phyloP scores from a whole-genome alignment of 2,113 vertebrate species.

The Sander lucioperca region DNA sequence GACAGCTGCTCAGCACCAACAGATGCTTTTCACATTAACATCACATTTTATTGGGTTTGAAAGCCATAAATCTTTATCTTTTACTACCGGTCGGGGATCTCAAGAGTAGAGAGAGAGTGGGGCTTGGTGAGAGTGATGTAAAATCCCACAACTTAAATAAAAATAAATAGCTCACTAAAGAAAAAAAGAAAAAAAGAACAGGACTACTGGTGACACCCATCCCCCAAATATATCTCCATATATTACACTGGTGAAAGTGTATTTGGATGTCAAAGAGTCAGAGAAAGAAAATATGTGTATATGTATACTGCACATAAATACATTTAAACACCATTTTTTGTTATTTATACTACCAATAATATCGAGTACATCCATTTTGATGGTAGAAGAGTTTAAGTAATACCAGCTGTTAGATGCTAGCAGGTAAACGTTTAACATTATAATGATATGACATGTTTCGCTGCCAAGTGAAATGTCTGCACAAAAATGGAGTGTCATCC shows the following conservation, averaged over 20 bases:
- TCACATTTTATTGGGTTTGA: conserved; percentile 53
- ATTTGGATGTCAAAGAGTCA: too few relatives aligned
- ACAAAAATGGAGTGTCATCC: too few relatives aligned
- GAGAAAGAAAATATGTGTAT: too few relatives aligned
- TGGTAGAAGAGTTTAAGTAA: background rate
- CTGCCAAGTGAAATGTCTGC: background rate
- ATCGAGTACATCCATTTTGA: background rate
- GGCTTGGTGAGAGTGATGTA: conserved; percentile 4
- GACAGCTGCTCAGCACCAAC: conserved; percentile 59
- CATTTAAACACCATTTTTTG: background rate
- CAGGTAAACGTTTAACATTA: background rate
- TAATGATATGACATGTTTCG: background rate
- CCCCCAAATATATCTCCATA: too few relatives aligned
- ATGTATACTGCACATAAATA: too few relatives aligned
- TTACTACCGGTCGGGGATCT: conserved; percentile 44
- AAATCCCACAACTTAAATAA: background rate
- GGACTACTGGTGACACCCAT: too few relatives aligned
- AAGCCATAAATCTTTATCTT: conserved; percentile 59
- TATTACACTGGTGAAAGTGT: too few relatives aligned
- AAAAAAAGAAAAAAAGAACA: too few relatives aligned
- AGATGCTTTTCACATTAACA: conserved; percentile 65
- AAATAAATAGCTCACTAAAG: too few relatives aligned
- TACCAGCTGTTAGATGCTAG: background rate
- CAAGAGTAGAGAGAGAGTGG: conserved; percentile 5
- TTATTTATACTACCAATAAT: background rate